These are phyloP conservation scores for Tenthredo notha DNA, from an alignment of 2,888 invertebrate genomes.

Conservation along the genomic window DNA sequence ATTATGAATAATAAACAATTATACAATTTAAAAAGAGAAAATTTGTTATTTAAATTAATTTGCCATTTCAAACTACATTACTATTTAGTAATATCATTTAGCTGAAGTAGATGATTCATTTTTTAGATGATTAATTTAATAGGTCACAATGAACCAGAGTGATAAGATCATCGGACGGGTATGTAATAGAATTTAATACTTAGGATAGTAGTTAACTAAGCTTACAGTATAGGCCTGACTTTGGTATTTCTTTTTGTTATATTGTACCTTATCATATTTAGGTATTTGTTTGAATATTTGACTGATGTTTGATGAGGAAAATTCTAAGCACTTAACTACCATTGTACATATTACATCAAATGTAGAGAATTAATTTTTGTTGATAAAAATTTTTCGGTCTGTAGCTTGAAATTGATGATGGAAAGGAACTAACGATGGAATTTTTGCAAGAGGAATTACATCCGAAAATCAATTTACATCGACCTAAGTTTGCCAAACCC, in stretches of 20 bases:
- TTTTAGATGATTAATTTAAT: background rate
- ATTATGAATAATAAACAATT: conserved; percentile 72
- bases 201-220: conserved; percentile 55
- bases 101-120: conserved; percentile 29
- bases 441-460: conserved; percentile 96
- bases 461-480: conserved; percentile 92
- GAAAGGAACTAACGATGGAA: conserved; percentile 93
- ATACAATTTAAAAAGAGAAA: conserved; percentile 63
- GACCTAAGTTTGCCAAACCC: conserved; percentile 97
- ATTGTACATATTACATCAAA: conserved; percentile 4
- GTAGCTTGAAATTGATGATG: conserved; percentile 95
- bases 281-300: conserved; percentile 35
- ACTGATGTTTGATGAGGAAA: conserved; percentile 45
- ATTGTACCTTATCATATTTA: conserved; percentile 27
- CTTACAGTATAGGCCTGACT: conserved; percentile 76
- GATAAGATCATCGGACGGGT: conserved; percentile 66
- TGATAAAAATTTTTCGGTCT: conserved; percentile 69
- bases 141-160: conserved; percentile 53
- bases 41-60: conserved; percentile 22
- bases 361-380: conserved; percentile 52
- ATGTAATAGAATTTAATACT: conserved; percentile 67
- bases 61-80: background rate
- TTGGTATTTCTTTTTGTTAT: conserved; percentile 25
- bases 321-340: conserved; percentile 39
- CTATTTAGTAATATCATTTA: background rate